Evolutionary conservation across 2,113 vertebrate genomes (phyloP).

Genomic region (Nothobranchius furzeri): DNA sequence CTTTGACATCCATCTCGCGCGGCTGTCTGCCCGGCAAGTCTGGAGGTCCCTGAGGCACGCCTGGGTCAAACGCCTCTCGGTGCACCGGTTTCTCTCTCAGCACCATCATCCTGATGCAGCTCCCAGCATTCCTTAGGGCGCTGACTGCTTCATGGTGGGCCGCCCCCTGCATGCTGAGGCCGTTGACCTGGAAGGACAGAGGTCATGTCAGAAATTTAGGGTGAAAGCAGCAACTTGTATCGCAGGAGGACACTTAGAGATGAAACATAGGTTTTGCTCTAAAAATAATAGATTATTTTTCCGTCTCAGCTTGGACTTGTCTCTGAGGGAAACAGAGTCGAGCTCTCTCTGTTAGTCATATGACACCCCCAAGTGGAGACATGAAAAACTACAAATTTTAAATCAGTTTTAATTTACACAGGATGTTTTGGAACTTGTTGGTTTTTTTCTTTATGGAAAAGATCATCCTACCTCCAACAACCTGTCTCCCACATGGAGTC

Average conservation of each 20-base stretch:
- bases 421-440: background rate
- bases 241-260: background rate
- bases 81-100: conserved; percentile 59
- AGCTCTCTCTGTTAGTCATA: conserved; percentile 26
- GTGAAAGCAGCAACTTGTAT: conserved; percentile 19
- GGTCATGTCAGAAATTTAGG: conserved; percentile 10
- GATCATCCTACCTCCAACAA: conserved; percentile 73
- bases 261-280: background rate
- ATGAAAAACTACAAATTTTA: conserved; percentile 11
- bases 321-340: background rate
- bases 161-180: conserved; percentile 69
- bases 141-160: conserved; percentile 76
- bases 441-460: no score
- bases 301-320: background rate
- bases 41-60: conserved; percentile 3
- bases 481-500: conserved; percentile 75
- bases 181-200: conserved; percentile 73
- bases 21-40: conserved; percentile 26
- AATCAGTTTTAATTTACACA: background rate
- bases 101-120: conserved; percentile 77
- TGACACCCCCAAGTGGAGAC: conserved; percentile 61
- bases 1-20: background rate
- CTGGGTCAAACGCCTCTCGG: background rate
- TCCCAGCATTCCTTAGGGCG: conserved; percentile 76
- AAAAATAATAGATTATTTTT: conserved; percentile 3